Conservation (phyloP, 2,888 invertebrate genomes). For the Dryadula phaetusa region DNA sequence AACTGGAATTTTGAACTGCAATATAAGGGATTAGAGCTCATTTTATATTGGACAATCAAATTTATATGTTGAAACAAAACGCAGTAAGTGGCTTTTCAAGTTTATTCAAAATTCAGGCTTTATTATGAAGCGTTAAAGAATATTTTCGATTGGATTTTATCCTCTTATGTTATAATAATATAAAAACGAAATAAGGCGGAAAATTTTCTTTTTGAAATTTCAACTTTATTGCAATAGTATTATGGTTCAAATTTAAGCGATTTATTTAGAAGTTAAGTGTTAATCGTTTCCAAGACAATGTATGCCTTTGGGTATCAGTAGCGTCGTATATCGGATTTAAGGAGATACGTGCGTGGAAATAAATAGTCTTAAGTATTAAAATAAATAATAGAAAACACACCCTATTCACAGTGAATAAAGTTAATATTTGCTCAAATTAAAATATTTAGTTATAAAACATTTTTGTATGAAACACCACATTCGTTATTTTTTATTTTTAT, state of each 20-base stretch:
- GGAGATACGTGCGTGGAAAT: constrained; percentile 36
- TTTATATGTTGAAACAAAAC: not conserved
- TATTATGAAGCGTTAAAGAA: not conserved
- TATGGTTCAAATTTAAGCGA: constrained; percentile 24
- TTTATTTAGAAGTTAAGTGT: constrained; percentile 36
- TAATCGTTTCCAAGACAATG: constrained; percentile 44
- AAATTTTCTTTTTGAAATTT: not conserved
- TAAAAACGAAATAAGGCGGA: constrained; percentile 25
- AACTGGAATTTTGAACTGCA: constrained; percentile 11
- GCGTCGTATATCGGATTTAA: constrained; percentile 46
- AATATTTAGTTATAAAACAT: not conserved
- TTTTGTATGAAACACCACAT: constrained; percentile 27
- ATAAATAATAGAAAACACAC: constrained; percentile 41
- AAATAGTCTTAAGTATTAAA: constrained; percentile 1
- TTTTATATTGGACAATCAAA: constrained; percentile 27
- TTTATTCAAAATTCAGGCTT: not conserved
- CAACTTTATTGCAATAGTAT: not conserved
- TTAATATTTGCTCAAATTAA: constrained; percentile 25
- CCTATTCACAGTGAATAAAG: constrained; percentile 39
- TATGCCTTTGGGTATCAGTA: constrained; percentile 45
- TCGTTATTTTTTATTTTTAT: constrained; percentile 46
- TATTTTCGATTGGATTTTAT: not conserved
- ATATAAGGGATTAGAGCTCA: constrained; percentile 17
- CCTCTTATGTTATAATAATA: not conserved
- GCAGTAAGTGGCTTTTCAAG: not conserved